Evolutionary conservation across 2,113 vertebrate genomes (phyloP).

Genomic region (Anarrhichthys ocellatus): DNA sequence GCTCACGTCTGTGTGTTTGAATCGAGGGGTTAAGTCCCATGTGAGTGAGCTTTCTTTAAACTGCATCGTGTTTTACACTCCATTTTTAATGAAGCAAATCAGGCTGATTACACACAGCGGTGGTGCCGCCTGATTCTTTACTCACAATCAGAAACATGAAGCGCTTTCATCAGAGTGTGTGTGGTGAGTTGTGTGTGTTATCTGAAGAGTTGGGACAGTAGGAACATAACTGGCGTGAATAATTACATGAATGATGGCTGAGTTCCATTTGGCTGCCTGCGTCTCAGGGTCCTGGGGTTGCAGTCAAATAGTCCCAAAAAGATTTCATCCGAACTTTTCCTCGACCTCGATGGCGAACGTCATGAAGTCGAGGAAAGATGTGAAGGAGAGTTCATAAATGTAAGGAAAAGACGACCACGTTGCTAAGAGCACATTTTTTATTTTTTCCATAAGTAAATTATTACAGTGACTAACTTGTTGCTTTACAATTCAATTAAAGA

Average conservation of each 20-base stretch:
- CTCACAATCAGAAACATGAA: not conserved
- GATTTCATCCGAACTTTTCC: too few relatives aligned
- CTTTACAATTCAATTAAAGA: not conserved
- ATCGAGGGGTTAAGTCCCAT: not conserved
- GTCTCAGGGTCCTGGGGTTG: not conserved
- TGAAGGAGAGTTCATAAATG: too few relatives aligned
- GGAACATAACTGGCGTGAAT: not conserved
- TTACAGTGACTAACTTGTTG: not conserved
- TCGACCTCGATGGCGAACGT: too few relatives aligned
- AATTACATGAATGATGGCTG: not conserved
- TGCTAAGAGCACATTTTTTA: too few relatives aligned
- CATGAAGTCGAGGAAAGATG: too few relatives aligned
- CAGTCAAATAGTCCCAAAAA: not conserved
- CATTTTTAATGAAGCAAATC: conserved; percentile 24
- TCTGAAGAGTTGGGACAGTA: too few relatives aligned
- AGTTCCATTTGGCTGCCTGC: not conserved
- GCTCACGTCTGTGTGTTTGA: not conserved
- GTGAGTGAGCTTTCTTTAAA: too few relatives aligned
- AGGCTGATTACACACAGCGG: conserved; percentile 32
- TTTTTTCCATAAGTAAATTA: not conserved
- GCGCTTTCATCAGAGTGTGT: too few relatives aligned
- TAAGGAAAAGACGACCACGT: too few relatives aligned
- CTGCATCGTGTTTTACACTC: too few relatives aligned
- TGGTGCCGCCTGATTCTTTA: not conserved
- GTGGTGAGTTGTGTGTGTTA: too few relatives aligned